Base-by-base conservation (phyloP, 1,140 invertebrate genomes). In the Zelostemma sp. region DNA sequence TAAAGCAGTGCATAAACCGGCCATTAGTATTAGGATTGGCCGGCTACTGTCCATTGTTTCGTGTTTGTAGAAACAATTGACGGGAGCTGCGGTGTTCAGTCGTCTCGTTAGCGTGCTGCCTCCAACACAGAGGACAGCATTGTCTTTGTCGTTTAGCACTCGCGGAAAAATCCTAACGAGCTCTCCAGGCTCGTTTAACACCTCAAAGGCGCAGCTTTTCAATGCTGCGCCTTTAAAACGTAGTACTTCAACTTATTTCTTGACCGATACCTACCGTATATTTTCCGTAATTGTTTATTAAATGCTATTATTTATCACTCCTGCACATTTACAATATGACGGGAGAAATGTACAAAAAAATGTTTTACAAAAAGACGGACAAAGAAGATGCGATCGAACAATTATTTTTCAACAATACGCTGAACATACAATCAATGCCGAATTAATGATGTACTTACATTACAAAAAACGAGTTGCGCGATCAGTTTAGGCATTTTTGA, bases 1-100 rank as follows among this genome's bases (percentile, higher is more conserved):
- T 76, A 81, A 78, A 48, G 77, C 72, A 77, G 77, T 78, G 77
- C 79, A 84, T 84, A 81, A 83, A 79, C 80, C 78, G 79, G 60
- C 82, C 82, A 85, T 85, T 85, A 85, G 83, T 84, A n/a, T n/a
- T n/a, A n/a, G n/a, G n/a, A 85, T 79, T 70, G 75, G 70, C 56
- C 72, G 74, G 79, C 81, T 81, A 85, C 82, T 85, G 83, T 86
- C 82, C 82, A 85, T 86, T 86, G 83, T 86, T 83, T 85, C 78
- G 73, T 85, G 83, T 86, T 86, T 86, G 83, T 81, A 76, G 80
- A 81, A 85, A 85, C 83, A 86, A 86, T 86, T 86, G 83, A 84
- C 83, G 82, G 79, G 75, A 66, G 63, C 76, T 60, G 59, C 62
- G 73, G 64, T 79, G 80, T 81, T 82, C 80, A 66, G 78, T 80